These are phyloP conservation scores for Lycaon pictus DNA, from an alignment of 2,113 vertebrate genomes.

Conservation along the genomic window DNA sequence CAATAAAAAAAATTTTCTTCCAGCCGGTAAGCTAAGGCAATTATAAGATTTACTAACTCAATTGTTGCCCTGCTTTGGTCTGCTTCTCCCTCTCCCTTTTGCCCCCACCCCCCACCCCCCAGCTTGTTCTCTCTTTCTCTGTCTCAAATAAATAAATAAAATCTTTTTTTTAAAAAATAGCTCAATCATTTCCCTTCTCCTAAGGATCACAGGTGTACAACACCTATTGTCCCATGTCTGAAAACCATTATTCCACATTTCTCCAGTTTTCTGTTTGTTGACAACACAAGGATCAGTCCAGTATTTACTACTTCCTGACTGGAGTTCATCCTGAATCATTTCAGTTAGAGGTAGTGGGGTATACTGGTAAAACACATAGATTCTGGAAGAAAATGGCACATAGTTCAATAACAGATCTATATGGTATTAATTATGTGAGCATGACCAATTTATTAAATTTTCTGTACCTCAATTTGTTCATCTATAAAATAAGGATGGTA, in stretches of 20 bases:
- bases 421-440: not conserved
- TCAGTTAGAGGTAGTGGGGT: not conserved
- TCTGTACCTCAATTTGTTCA: not conserved
- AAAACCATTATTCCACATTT: not conserved
- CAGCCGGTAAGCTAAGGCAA: not conserved
- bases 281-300: not conserved
- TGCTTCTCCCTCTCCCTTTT: not conserved
- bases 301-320: not conserved
- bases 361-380: not conserved
- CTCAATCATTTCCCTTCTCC: not conserved
- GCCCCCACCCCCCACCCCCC: too few species aligned
- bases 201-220: accelerated
- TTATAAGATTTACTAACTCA: not conserved
- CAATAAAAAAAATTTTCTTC: not conserved
- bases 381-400: not conserved
- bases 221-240: not conserved
- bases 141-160: not conserved
- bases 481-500: not conserved
- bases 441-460: not conserved
- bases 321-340: not conserved
- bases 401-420: not conserved
- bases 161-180: not conserved
- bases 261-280: not conserved
- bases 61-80: not conserved
- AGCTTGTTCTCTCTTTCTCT: not conserved